phyloP scores from a whole-genome alignment of 2,113 vertebrate species.

The Dromaius novaehollandiae region DNA sequence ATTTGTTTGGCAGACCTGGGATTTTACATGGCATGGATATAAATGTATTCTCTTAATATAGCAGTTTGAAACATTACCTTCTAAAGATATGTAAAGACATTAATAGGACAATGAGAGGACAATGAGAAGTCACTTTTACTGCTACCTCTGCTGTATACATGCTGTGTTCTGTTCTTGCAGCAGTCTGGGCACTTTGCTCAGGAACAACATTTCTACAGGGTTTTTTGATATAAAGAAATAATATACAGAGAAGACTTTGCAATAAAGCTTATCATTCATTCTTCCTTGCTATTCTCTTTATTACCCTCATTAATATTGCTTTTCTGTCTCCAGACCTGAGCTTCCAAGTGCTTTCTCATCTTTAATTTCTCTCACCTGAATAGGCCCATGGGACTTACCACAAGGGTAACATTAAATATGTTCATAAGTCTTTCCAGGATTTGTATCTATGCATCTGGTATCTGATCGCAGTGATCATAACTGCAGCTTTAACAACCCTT shows the following conservation, averaged over 20 bases:
- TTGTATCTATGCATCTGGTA: background rate
- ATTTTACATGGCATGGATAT: background rate
- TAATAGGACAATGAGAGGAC: background rate
- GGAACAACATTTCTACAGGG: background rate
- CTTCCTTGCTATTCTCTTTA: conserved; percentile 18
- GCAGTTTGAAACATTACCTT: background rate
- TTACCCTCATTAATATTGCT: conserved; percentile 35
- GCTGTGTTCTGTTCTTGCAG: background rate
- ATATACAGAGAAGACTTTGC: background rate
- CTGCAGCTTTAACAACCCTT: background rate
- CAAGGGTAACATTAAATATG: background rate
- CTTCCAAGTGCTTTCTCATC: background rate
- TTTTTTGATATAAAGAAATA: background rate
- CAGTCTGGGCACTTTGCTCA: background rate
- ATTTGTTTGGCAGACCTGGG: background rate
- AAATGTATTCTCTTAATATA: background rate
- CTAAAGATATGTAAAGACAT: background rate
- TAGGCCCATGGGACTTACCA: background rate
- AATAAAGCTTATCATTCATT: conserved; percentile 29
- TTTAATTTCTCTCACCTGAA: conserved; percentile 40
- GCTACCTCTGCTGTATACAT: background rate
- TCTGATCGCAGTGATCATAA: background rate
- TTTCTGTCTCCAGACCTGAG: background rate
- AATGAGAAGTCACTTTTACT: background rate
- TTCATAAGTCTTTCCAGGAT: background rate